Conservation (phyloP, 2,888 invertebrate species). For the Caradrina clavipalpis region DNA sequence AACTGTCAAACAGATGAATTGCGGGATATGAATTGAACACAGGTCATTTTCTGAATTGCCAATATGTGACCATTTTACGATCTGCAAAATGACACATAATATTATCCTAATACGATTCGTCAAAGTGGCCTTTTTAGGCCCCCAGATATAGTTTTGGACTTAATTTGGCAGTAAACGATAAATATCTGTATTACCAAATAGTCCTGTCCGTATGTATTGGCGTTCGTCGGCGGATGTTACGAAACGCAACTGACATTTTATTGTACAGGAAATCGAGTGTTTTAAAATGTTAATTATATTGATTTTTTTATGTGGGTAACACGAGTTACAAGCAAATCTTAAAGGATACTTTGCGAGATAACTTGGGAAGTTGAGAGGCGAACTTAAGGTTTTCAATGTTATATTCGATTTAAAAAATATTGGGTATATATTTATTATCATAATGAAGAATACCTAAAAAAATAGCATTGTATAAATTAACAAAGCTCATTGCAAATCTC, state of each 20-base stretch:
- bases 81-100: no score
- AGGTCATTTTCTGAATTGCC: no score
- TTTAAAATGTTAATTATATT: slow-evolving; percentile 58
- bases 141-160: slow-evolving; percentile 45
- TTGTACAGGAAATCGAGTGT: slow-evolving; percentile 73
- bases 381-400: slow-evolving; percentile 19
- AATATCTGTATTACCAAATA: slow-evolving; percentile 63
- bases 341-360: slow-evolving; percentile 3
- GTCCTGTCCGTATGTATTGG: slow-evolving; percentile 60
- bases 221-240: slow-evolving; percentile 71
- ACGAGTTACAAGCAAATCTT: slow-evolving; percentile 21
- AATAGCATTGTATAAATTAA: no score
- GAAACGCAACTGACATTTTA: slow-evolving; percentile 69
- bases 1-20: no score
- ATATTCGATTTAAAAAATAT: slow-evolving; percentile 1
- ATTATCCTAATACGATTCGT: no score
- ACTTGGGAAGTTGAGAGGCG: neutral
- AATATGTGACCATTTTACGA: no score
- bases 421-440: neutral
- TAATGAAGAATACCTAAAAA: neutral
- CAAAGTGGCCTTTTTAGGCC: no score
- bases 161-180: slow-evolving; percentile 50
- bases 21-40: no score
- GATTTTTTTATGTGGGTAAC: slow-evolving; percentile 36
- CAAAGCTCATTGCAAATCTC: no score